Percentiles rank a stretch among this genome's conserved stretches.
phyloP scores from a whole-genome alignment of 2,113 vertebrate species.

The Lepus americanus region DNA sequence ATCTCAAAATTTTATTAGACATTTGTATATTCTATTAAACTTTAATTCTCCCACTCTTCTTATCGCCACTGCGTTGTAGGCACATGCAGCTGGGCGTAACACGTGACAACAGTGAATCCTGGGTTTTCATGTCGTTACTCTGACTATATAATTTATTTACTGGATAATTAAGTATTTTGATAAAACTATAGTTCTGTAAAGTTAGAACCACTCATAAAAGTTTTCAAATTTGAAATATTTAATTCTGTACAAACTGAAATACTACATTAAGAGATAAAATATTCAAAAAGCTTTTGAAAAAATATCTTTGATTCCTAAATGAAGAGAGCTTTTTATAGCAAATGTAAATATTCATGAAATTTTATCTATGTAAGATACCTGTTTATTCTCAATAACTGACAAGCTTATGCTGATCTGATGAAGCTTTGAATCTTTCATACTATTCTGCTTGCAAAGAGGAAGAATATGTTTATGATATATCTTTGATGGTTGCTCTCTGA shows the following conservation, averaged over 20 bases:
- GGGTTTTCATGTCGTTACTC: background rate
- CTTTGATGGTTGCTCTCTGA: background rate
- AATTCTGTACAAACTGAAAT: slow-evolving; percentile 4
- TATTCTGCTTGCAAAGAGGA: slow-evolving; percentile 4
- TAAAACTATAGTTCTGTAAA: background rate
- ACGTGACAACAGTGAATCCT: background rate
- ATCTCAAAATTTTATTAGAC: background rate
- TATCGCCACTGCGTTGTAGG: background rate
- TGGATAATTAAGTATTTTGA: background rate
- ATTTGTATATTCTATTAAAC: background rate
- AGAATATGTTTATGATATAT: background rate
- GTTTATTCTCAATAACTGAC: background rate
- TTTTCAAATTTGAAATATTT: background rate
- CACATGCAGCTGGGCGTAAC: background rate
- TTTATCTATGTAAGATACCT: background rate
- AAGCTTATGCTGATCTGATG: background rate
- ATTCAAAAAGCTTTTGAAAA: slow-evolving; percentile 15
- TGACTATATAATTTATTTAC: background rate
- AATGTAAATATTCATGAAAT: background rate
- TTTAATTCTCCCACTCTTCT: background rate
- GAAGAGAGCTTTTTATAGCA: background rate
- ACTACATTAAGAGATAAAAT: slow-evolving; percentile 23
- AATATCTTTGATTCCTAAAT: background rate
- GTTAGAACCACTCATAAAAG: background rate
- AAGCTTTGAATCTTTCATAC: background rate